Conservation (phyloP, 2,113 vertebrate species). For the human (Homo sapiens) region GRCh38 chr5:105033001-105033500, state of each 20-base stretch:
- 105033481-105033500: neutral
- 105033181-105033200: neutral
- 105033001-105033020: neutral
- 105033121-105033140: neutral
- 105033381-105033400: neutral
- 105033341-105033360: neutral
- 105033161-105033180: neutral
- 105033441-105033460: neutral
- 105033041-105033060: neutral
- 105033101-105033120: neutral
- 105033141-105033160: neutral
- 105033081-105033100: neutral
- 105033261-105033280: neutral
- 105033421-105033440: neutral
- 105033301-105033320: neutral
- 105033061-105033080: neutral
- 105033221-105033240: neutral
- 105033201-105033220: neutral
- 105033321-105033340: neutral
- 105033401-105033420: neutral
- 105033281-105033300: neutral
- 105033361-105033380: constrained; percentile 47
- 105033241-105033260: neutral
- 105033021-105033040: neutral
- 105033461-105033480: neutral